Base-by-base conservation (phyloP, 2,888 invertebrate species). In the Hypolimnas misippus region DNA sequence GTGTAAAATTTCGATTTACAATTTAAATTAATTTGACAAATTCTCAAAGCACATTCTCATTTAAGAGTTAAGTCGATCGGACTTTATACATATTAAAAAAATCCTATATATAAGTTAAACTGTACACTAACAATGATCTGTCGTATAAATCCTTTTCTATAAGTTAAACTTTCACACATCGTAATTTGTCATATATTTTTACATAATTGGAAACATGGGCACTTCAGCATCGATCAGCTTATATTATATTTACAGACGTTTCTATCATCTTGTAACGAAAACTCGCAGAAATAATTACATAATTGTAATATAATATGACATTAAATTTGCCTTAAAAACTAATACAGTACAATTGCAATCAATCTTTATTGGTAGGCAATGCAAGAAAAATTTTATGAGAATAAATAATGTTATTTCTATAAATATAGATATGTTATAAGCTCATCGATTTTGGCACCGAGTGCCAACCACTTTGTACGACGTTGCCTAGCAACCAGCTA, bases 81-180 rank as follows among this genome's bases (percentile, higher is more conserved):
- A 35, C 42, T 50, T 50, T 33, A 35, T 14, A 49, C 12, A 38
- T 2, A 33, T n/a, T 10, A 40, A 52, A 53, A 53, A 53, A 53
- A 19, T 44, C 33, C 44, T 49, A 49, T 25, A 49, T 49, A 42
- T 49, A 29, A 25, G n/a, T 49, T 25, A 29, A 59, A 46, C 60
- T 60, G 54, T 54, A 60, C 60, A 60, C 59, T 49, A 53, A 54
- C 53, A 25, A 60, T 61, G 29, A 50, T 50, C 40, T 38, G 8
- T n/a, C 31, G 38, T 54, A 54, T 29, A 59, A 60, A 60, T 54
- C 54, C 49, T 42, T 55, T 59, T 60, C 29, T 49, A 60, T 50
- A 50, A 50, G n/a, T 61, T 17, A 61, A 61, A 49, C 55, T 51
- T 42, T 55, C 10, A n/a, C 35, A 44, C 21, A 16, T 50, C 10